A percentile compares a stretch with the other conserved stretches of the same genome.
Evolutionary conservation across 2,888 invertebrate genomes (phyloP).

Genomic region (Disparrhopalites patrizii): DNA sequence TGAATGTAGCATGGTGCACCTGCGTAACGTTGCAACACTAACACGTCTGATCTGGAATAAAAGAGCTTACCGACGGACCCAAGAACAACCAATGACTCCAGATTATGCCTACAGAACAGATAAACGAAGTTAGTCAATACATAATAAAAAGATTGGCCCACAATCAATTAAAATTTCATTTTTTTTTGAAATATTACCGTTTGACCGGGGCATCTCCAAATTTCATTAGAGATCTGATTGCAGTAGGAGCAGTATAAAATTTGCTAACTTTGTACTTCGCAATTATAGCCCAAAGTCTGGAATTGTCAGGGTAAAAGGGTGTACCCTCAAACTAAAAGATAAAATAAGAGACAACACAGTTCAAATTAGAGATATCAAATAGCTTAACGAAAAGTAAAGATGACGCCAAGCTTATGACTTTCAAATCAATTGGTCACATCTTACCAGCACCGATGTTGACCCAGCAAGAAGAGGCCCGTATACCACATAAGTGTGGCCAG

Average conservation of each 20-base stretch:
- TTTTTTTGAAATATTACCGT: slow-evolving; percentile 54
- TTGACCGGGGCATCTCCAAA: slow-evolving; percentile 81
- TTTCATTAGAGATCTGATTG: slow-evolving; percentile 92
- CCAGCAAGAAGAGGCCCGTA: slow-evolving; percentile 94
- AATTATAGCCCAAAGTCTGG: slow-evolving; percentile 87
- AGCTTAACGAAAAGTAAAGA: too few relatives aligned
- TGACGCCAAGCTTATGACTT: too few relatives aligned
- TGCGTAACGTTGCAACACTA: background rate
- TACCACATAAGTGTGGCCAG: slow-evolving; percentile 82
- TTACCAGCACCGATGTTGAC: slow-evolving; percentile 89
- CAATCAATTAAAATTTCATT: background rate
- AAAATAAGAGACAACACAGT: background rate
- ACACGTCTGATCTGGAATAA: background rate
- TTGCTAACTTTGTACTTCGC: slow-evolving; percentile 92
- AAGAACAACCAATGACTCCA: slow-evolving; percentile 68
- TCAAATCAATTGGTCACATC: too few relatives aligned
- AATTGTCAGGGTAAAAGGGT: slow-evolving; percentile 89
- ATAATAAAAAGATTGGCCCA: background rate
- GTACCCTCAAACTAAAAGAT: slow-evolving; percentile 84
- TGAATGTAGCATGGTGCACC: too few relatives aligned
- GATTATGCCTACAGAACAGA: slow-evolving; percentile 58
- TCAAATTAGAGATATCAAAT: too few relatives aligned
- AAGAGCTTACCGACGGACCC: slow-evolving; percentile 72
- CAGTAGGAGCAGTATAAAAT: slow-evolving; percentile 98
- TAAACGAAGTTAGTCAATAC: slow-evolving; percentile 1